Conservation (phyloP, 2,888 invertebrate species). For the Polydrusus tereticollis region DNA sequence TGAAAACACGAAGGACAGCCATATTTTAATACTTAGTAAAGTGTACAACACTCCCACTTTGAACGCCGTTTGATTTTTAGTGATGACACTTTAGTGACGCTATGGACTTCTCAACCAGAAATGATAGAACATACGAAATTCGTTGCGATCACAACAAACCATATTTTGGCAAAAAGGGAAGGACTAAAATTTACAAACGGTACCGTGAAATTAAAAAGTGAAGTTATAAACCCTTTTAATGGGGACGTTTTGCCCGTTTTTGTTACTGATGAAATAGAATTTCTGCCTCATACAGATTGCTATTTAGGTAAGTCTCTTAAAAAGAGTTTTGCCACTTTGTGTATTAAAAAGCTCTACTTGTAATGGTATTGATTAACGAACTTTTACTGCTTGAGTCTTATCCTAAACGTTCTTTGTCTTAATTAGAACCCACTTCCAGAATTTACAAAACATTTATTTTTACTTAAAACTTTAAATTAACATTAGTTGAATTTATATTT, state of each 20-base stretch:
- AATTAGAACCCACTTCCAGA: too few relatives aligned
- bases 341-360: too few relatives aligned
- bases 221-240: conserved; percentile 80
- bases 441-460: too few relatives aligned
- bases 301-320: conserved; percentile 69
- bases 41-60: too few relatives aligned
- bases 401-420: too few relatives aligned
- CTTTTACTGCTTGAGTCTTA: too few relatives aligned
- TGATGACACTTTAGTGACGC: conserved; percentile 65
- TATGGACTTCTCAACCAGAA: conserved; percentile 85
- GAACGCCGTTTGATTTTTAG: background rate
- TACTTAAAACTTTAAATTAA: too few relatives aligned
- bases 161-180: conserved; percentile 68
- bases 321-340: too few relatives aligned
- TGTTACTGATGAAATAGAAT: conserved; percentile 74
- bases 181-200: conserved; percentile 54
- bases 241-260: conserved; percentile 75
- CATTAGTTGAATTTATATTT: too few relatives aligned
- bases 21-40: too few relatives aligned
- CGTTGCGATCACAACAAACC: conserved; percentile 73
- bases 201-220: conserved; percentile 64
- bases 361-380: too few relatives aligned
- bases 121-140: conserved; percentile 79
- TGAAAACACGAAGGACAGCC: too few relatives aligned
- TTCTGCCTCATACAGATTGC: conserved; percentile 76